Conservation (phyloP, 2,113 vertebrate species). For the Paracanthobrama guichenoti region DNA sequence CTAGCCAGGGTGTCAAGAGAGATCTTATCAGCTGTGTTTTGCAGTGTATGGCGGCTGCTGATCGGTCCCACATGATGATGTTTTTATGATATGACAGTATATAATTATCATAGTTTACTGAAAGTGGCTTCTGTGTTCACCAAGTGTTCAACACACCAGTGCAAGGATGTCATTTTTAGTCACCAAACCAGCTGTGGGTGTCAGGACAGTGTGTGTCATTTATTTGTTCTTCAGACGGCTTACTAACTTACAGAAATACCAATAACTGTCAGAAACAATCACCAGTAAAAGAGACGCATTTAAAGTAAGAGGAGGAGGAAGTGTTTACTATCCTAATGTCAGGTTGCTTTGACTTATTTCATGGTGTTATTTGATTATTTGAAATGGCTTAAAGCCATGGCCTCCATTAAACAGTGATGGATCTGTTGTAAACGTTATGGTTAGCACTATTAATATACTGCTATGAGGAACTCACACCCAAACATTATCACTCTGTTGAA, state of each 20-base stretch:
- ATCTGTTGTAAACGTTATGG: not conserved
- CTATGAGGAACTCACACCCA: not conserved
- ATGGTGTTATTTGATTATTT: not conserved
- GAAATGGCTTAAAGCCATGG: not conserved
- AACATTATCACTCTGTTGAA: not conserved
- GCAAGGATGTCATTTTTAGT: not conserved
- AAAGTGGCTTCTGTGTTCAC: not conserved
- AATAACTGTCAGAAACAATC: not conserved
- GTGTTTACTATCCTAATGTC: not conserved
- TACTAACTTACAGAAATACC: too few species aligned
- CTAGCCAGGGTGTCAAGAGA: not conserved
- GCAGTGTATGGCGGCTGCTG: not conserved
- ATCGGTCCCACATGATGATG: too few species aligned
- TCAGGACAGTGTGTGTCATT: not conserved
- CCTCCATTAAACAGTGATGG: not conserved
- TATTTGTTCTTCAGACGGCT: not conserved
- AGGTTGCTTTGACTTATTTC: not conserved
- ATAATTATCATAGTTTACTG: not conserved
- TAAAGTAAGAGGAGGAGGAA: not conserved
- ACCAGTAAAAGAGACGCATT: not conserved
- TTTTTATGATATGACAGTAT: not conserved
- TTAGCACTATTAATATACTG: not conserved
- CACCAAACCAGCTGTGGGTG: not conserved
- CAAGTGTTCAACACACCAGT: not conserved
- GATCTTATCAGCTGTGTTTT: slow-evolving; percentile 9